Evolutionary conservation across 1,140 invertebrate species (phyloP), one percentile per base, ranked within the genome.

Genomic region (Pachyrhynchus sulphureomaculatus): DNA sequence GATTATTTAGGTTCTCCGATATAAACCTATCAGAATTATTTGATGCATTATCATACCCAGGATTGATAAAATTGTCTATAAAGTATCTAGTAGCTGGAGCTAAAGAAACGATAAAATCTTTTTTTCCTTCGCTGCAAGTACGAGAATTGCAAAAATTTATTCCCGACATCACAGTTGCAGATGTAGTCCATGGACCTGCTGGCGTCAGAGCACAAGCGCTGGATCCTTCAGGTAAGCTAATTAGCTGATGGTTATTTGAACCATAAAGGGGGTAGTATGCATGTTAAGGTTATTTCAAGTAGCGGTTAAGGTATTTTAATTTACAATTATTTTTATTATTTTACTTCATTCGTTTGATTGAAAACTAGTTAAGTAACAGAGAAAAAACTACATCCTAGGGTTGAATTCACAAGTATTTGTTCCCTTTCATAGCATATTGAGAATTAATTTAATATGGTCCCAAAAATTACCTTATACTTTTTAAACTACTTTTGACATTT

Each of bases 21-120:
- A 18, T 67, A 9, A 67, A 62, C 34, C 37, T 67, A 2, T 51
- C 18, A 13, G 62, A 37, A 4, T 61, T 63, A 47, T n/a, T 61
- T 2, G 62, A 61, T 33, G 54, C 62, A 9, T 12, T 54, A 9
- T 53, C 33, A 17, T 53, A 54, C 20, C 45, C 48, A 6, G 56
- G 54, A 13, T 64, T 67, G 21, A 6, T 54, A 37, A 67, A 64
- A 23, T 45, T 67, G 56, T 34, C 58, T 2, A 9, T 52, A 15
- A 52, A 55, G 24, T 53, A 52, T 9, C 9, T 64, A 2, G 18
- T 57, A 8, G 51, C 62, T 21, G 62, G 65, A 13, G 32, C 34
- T 12, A 34, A 51, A 36, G 60, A 67, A 52, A 13, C 60, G 15
- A 18, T 42, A 9, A 67, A 55, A 53, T 49, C 44, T 2, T 17